Evolutionary conservation across 2,888 invertebrate genomes (phyloP).

Genomic region (Dolomedes plantarius): DNA sequence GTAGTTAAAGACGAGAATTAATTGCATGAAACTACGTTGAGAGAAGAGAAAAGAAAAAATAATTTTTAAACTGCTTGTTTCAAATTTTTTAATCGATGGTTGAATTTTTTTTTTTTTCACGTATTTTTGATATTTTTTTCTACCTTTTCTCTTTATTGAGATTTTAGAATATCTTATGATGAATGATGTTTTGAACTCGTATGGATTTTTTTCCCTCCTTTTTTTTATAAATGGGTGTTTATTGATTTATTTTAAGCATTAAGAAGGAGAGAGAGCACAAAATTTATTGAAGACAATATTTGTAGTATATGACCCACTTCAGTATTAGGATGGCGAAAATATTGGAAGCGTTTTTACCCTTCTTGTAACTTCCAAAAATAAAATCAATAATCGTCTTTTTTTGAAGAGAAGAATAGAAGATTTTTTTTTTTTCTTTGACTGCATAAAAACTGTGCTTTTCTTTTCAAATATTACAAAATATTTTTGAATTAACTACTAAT

Average conservation of each 20-base stretch:
- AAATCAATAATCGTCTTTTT: background rate
- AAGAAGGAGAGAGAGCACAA: slow-evolving; percentile 15
- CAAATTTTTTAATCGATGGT: slow-evolving; percentile 35
- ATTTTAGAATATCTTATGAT: slow-evolving; percentile 50
- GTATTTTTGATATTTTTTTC: slow-evolving; percentile 23
- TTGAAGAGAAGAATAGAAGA: background rate
- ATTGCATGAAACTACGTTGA: slow-evolving; percentile 6
- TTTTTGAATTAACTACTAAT: too few species aligned
- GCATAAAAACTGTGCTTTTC: too few species aligned
- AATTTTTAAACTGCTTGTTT: slow-evolving; percentile 34
- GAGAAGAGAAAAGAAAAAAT: slow-evolving; percentile 17
- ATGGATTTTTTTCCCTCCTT: slow-evolving; percentile 19
- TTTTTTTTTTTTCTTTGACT: too few species aligned
- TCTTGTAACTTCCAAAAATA: background rate
- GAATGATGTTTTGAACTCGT: slow-evolving; percentile 52
- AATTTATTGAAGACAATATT: slow-evolving; percentile 43
- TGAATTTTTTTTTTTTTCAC: slow-evolving; percentile 42
- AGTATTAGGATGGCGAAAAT: background rate
- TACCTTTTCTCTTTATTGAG: background rate
- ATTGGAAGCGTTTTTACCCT: slow-evolving; percentile 5
- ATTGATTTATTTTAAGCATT: slow-evolving; percentile 41
- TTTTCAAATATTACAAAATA: too few species aligned
- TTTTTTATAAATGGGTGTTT: slow-evolving; percentile 35
- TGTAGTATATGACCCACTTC: slow-evolving; percentile 1
- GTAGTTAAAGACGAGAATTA: slow-evolving; percentile 32